Evolutionary conservation across 2,888 invertebrate genomes (phyloP).

Genomic region (Lasioglossum villosulum): DNA sequence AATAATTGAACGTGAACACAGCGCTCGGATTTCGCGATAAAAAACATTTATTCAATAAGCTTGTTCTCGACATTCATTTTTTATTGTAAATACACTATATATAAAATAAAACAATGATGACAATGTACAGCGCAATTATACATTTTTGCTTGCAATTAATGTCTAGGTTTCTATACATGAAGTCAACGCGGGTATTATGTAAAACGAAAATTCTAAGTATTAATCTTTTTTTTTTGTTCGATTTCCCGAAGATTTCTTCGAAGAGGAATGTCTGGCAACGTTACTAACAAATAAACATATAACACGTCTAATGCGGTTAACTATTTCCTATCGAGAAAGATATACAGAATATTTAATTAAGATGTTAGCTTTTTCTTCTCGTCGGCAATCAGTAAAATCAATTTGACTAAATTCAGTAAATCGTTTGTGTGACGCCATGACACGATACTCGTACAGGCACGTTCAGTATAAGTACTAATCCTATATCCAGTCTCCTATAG

Average conservation of each 20-base stretch:
- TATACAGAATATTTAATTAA: slow-evolving; percentile 27
- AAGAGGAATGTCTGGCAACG: slow-evolving; percentile 55
- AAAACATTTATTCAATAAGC: slow-evolving; percentile 47
- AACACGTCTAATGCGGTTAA: slow-evolving; percentile 39
- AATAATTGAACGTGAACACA: neutral
- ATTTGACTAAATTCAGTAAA: slow-evolving; percentile 23
- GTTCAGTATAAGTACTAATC: slow-evolving; percentile 60
- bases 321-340: slow-evolving; percentile 31
- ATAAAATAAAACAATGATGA: slow-evolving; percentile 65
- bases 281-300: slow-evolving; percentile 36
- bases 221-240: neutral
- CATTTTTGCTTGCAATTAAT: slow-evolving; percentile 32
- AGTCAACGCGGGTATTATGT: slow-evolving; percentile 17
- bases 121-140: slow-evolving; percentile 44
- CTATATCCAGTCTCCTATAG: slow-evolving; percentile 58
- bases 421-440: slow-evolving; percentile 29
- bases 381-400: slow-evolving; percentile 37
- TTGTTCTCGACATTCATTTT: slow-evolving; percentile 49
- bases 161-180: slow-evolving; percentile 3
- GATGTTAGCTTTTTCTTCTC: slow-evolving; percentile 10
- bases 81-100: slow-evolving; percentile 67
- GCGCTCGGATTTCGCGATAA: slow-evolving; percentile 23
- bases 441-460: slow-evolving; percentile 57
- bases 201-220: neutral
- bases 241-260: slow-evolving; percentile 9